These are phyloP conservation scores for Drosophila murphyi DNA, from an alignment of 1,140 invertebrate species.

Conservation along the genomic window DNA sequence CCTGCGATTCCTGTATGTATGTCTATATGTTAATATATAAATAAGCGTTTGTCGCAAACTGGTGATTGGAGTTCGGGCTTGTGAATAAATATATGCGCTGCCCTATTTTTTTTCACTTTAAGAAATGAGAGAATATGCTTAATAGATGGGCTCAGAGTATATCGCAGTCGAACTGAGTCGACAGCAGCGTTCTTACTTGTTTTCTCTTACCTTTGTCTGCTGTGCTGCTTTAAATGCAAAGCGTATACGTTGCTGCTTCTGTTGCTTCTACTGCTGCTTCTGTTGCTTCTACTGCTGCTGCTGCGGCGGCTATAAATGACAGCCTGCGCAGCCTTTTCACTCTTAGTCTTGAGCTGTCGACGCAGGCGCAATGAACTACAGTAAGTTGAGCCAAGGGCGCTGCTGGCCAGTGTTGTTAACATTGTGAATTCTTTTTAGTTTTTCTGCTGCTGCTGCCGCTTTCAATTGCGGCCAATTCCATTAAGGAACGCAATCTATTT, in stretches of 20 bases:
- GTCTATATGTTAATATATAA: too few species aligned
- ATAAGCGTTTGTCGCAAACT: too few species aligned
- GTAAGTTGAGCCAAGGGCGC: constrained; percentile 43
- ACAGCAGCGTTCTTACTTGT: constrained; percentile 2
- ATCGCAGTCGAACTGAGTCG: too few species aligned
- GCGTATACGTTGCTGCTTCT: constrained; percentile 33
- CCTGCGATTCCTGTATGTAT: too few species aligned
- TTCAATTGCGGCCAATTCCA: constrained; percentile 54
- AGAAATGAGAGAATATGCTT: too few species aligned
- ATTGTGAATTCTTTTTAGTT: constrained; percentile 8
- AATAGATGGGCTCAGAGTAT: too few species aligned
- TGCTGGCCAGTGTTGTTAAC: background rate
- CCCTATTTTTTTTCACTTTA: too few species aligned
- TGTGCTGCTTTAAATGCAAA: constrained; percentile 62
- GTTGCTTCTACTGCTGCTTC: constrained; percentile 14
- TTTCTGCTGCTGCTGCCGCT: constrained; percentile 39
- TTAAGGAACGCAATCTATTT: constrained; percentile 78
- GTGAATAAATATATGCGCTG: too few species aligned
- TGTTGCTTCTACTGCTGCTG: constrained; percentile 36
- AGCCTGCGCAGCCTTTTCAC: constrained; percentile 67
- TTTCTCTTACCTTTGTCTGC: constrained; percentile 16
- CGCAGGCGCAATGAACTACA: constrained; percentile 68
- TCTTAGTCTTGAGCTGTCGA: constrained; percentile 76
- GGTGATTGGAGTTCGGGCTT: too few species aligned
- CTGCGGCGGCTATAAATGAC: constrained; percentile 76